Percentiles rank a stretch among this genome's conserved stretches.
phyloP scores from a whole-genome alignment of 2,888 invertebrate species.

The Cerastis leucographa region DNA sequence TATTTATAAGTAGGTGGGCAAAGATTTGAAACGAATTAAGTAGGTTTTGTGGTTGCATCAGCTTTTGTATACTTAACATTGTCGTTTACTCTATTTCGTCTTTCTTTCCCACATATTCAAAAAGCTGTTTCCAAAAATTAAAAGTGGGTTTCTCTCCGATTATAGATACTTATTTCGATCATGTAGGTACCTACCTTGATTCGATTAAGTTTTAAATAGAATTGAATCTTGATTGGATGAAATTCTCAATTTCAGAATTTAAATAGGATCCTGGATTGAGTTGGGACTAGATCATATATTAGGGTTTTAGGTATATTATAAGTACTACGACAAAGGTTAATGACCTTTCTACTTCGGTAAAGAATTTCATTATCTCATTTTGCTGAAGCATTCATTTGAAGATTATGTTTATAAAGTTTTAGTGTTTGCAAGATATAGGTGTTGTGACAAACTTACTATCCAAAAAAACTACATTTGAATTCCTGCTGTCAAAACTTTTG shows the following conservation, averaged over 20 bases:
- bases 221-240: constrained; percentile 36
- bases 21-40: constrained; percentile 46
- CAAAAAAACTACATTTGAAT: too few species aligned
- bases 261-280: constrained; percentile 28
- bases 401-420: background rate
- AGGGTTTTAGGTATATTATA: background rate
- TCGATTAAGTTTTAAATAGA: constrained; percentile 31
- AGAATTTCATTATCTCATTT: background rate
- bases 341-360: background rate
- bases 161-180: constrained; percentile 5
- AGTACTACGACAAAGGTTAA: constrained; percentile 5
- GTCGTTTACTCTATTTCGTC: background rate
- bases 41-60: constrained; percentile 20
- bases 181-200: too few species aligned
- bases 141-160: background rate
- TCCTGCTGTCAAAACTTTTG: too few species aligned
- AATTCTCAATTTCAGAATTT: constrained; percentile 42
- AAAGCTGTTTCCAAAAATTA: background rate
- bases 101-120: background rate
- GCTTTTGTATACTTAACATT: constrained; percentile 16
- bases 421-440: background rate
- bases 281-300: constrained; percentile 26
- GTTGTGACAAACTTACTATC: background rate
- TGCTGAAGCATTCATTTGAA: background rate
- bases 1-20: constrained; percentile 30